These are phyloP conservation scores for Patella pellucida DNA, from an alignment of 2,888 invertebrate genomes.

Conservation along the genomic window DNA sequence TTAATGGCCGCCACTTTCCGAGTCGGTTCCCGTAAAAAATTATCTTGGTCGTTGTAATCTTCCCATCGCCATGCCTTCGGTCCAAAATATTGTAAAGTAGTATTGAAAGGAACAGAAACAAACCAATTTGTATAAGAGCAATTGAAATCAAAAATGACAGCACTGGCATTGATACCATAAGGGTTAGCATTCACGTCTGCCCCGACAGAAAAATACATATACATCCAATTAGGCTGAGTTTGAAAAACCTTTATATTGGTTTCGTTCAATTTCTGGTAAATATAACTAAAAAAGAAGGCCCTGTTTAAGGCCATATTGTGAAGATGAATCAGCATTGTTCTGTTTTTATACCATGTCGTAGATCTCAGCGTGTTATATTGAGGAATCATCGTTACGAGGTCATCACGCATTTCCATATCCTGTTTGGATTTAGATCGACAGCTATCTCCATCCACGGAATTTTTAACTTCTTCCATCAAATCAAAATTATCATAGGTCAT, in stretches of 20 bases:
- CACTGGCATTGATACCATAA: conserved; percentile 83
- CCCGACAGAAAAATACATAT: conserved; percentile 92
- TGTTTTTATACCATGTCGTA: conserved; percentile 82
- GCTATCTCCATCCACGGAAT: conserved; percentile 86
- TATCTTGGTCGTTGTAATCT: conserved; percentile 83
- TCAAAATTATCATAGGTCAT: conserved; percentile 86
- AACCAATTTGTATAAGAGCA: conserved; percentile 94
- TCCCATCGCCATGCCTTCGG: conserved; percentile 82
- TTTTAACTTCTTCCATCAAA: conserved; percentile 85
- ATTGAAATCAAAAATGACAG: conserved; percentile 93
- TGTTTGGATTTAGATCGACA: conserved; percentile 89
- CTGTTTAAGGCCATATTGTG: conserved; percentile 96
- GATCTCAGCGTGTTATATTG: conserved; percentile 73
- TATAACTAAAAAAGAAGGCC: conserved; percentile 81
- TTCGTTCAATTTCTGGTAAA: conserved; percentile 52
- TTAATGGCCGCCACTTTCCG: conserved; percentile 82
- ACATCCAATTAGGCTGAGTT: conserved; percentile 98
- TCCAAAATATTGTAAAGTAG: conserved; percentile 92
- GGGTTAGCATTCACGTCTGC: conserved; percentile 95
- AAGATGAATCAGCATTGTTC: conserved; percentile 90
- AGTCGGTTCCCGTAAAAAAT: conserved; percentile 92
- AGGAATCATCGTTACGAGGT: conserved; percentile 84
- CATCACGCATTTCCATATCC: conserved; percentile 86
- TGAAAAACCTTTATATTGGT: conserved; percentile 74
- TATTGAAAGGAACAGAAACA: conserved; percentile 81